These are phyloP conservation scores for Leptinotarsa tumamoca DNA, from an alignment of 2,888 invertebrate genomes.

Conservation along the genomic window DNA sequence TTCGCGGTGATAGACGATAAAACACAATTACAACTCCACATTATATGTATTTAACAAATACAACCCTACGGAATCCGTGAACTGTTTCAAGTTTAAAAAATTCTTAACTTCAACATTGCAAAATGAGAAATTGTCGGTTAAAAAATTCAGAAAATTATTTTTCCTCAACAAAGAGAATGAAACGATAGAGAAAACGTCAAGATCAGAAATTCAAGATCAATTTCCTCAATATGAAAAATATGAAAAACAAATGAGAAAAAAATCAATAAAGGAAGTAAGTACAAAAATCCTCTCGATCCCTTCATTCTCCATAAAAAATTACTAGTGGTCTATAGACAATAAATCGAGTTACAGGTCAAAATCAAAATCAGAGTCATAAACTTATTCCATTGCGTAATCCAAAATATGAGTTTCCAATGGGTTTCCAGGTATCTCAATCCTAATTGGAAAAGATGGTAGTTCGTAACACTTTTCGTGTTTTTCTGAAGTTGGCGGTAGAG, in stretches of 20 bases:
- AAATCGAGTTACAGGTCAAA: constrained; percentile 11
- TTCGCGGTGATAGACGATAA: constrained; percentile 22
- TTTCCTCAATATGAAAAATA: neutral
- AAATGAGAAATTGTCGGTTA: constrained; percentile 25
- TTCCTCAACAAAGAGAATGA: constrained; percentile 17
- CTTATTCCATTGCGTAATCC: constrained; percentile 53
- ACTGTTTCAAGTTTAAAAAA: constrained; percentile 35
- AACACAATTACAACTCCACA: constrained; percentile 39
- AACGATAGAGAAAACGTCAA: constrained; percentile 9
- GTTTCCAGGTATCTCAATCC: constrained; percentile 53
- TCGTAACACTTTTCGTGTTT: constrained; percentile 29
- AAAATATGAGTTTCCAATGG: constrained; percentile 55
- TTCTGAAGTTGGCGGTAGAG: constrained; percentile 58
- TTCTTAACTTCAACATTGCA: constrained; percentile 27
- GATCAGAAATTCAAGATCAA: neutral
- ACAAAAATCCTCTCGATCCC: neutral
- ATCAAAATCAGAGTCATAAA: constrained; percentile 24
- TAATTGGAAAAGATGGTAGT: constrained; percentile 57
- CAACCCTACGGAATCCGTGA: constrained; percentile 42
- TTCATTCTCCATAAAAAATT: constrained; percentile 14
- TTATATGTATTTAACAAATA: constrained; percentile 52
- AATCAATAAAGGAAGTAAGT: neutral
- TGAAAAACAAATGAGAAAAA: neutral
- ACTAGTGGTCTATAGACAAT: constrained; percentile 5
- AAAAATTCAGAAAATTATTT: neutral